Evolutionary conservation across 2,797 vertebrate species (phyloP).

Genomic region (Uromys caudimaculatus): DNA sequence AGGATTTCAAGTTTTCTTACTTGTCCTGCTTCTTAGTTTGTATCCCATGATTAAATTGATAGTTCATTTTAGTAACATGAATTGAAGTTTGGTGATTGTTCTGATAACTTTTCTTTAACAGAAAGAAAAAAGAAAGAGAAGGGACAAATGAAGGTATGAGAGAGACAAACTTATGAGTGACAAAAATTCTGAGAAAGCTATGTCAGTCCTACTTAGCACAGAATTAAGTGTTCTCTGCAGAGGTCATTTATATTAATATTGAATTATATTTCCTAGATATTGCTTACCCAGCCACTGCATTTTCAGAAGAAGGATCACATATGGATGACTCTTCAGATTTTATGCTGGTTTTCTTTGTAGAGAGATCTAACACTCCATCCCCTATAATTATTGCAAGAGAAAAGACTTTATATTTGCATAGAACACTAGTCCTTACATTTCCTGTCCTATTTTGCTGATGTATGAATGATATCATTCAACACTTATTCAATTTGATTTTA

Average conservation of each 20-base stretch:
- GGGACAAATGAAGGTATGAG: conserved; percentile 87
- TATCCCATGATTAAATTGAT: conserved; percentile 83
- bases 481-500: conserved; percentile 40
- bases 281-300: conserved; percentile 95
- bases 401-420: conserved; percentile 75
- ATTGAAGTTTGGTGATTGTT: conserved; percentile 93
- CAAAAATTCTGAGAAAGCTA: conserved; percentile 85
- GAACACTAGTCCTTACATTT: conserved; percentile 68
- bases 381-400: conserved; percentile 86
- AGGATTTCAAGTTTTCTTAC: conserved; percentile 79
- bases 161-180: conserved; percentile 89
- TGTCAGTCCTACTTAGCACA: conserved; percentile 83
- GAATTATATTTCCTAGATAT: conserved; percentile 81
- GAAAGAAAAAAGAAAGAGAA: conserved; percentile 85
- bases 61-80: conserved; percentile 90
- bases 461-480: conserved; percentile 29
- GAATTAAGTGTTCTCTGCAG: conserved; percentile 83
- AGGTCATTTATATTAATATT: conserved; percentile 76
- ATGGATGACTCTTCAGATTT: conserved; percentile 89
- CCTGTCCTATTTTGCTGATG: conserved; percentile 43
- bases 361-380: conserved; percentile 99
- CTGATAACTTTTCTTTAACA: conserved; percentile 93
- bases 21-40: conserved; percentile 82
- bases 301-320: conserved; percentile 90
- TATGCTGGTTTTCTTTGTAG: conserved; percentile 93